Conservation (phyloP, 1,140 invertebrate species). For the Drosophila neocordata region DNA sequence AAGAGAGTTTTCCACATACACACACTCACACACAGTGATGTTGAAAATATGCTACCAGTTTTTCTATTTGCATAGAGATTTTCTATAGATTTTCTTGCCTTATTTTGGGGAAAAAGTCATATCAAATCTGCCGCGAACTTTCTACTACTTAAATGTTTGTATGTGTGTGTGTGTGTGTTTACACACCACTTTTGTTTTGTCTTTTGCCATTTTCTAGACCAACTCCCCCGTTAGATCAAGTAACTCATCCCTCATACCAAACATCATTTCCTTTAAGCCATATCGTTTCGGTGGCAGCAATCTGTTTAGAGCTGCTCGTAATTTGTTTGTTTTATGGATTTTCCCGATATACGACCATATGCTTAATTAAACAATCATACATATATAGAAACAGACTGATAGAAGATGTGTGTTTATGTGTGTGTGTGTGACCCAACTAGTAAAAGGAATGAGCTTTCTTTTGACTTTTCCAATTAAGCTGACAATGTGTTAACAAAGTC, state of each 20-base stretch:
- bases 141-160: not conserved
- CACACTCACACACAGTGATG: conserved; percentile 1
- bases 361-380: conserved; percentile 68
- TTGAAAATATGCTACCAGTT: conserved; percentile 34
- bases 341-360: conserved; percentile 58
- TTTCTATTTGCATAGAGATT: conserved; percentile 48
- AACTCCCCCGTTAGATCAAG: not conserved
- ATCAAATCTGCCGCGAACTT: conserved; percentile 8
- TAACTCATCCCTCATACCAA: conserved; percentile 4
- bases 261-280: conserved; percentile 4
- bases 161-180: not conserved
- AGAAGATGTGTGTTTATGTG: not conserved
- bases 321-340: conserved; percentile 79
- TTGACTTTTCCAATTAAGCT: not conserved
- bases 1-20: not conserved
- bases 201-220: no score
- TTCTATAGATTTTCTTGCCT: conserved; percentile 22
- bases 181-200: not conserved
- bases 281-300: conserved; percentile 29
- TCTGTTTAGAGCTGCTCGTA: conserved; percentile 62
- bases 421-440: conserved; percentile 13
- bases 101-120: conserved; percentile 24
- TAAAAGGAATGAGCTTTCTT: not conserved
- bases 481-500: conserved; percentile 2
- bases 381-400: conserved; percentile 27